Percentiles rank a stretch among this genome's conserved stretches.
Evolutionary conservation across 2,888 invertebrate genomes (phyloP).

Genomic region (Agapostemon virescens): DNA sequence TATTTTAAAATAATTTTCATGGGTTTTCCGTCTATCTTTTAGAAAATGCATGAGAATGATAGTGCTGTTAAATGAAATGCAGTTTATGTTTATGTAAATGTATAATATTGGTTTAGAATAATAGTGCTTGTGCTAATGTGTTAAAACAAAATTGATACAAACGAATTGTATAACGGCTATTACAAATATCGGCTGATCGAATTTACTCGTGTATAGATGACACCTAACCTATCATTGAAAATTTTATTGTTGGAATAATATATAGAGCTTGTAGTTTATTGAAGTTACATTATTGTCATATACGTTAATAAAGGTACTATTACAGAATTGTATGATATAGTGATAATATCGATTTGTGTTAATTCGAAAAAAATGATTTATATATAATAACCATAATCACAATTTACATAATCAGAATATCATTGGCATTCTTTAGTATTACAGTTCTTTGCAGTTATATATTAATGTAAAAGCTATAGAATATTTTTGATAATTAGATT

Average conservation of each 20-base stretch:
- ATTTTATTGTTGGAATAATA: slow-evolving; percentile 19
- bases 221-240: slow-evolving; percentile 32
- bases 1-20: background rate
- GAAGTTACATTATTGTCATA: slow-evolving; percentile 41
- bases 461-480: background rate
- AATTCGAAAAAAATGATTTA: background rate
- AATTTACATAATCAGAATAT: background rate
- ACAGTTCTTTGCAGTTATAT: background rate
- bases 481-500: background rate
- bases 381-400: slow-evolving; percentile 3
- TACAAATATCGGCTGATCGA: background rate
- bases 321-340: slow-evolving; percentile 29
- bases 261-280: slow-evolving; percentile 38
- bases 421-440: background rate
- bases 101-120: background rate
- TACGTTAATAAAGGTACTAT: slow-evolving; percentile 50
- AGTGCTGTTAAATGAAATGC: slow-evolving; percentile 8
- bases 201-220: slow-evolving; percentile 2
- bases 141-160: slow-evolving; percentile 13
- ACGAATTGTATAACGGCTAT: background rate
- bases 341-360: slow-evolving; percentile 23
- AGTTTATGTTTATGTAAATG: slow-evolving; percentile 9
- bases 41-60: background rate
- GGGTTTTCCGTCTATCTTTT: background rate
- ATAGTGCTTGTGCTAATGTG: slow-evolving; percentile 10